Evolutionary conservation across 2,797 vertebrate species (phyloP).

Genomic region (Megalops cyprinoides): DNA sequence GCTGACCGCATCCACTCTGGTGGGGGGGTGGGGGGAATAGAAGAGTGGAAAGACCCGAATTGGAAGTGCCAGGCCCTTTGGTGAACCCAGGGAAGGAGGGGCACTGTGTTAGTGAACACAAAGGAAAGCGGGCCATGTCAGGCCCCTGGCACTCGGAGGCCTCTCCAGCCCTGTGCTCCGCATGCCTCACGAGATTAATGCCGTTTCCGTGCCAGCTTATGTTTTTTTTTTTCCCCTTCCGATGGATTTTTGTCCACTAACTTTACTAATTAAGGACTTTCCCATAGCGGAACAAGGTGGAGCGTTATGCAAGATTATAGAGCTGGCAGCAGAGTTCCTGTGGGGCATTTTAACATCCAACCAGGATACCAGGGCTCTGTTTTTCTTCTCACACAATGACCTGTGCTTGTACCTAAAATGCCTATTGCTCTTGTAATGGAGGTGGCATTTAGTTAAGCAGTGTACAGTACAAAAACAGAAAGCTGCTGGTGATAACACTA

Average conservation of each 20-base stretch:
- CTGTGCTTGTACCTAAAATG: not conserved
- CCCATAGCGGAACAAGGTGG: not conserved
- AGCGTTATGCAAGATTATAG: not conserved
- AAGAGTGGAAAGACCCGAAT: constrained; percentile 22
- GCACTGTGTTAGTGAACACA: constrained; percentile 23
- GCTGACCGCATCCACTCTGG: constrained; percentile 22
- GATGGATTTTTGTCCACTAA: constrained; percentile 23
- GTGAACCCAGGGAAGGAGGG: not conserved
- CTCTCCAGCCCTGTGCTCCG: not conserved
- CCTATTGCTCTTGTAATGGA: not conserved
- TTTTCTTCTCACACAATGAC: not conserved
- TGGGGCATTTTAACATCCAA: no score
- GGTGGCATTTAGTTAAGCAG: not conserved
- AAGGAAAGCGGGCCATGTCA: constrained; percentile 19
- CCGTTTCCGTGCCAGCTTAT: not conserved
- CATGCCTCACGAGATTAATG: not conserved
- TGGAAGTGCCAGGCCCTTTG: not conserved
- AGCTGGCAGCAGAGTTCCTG: no score
- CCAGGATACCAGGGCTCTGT: constrained; percentile 10
- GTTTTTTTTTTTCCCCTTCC: not conserved
- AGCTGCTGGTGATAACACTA: not conserved
- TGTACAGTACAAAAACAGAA: not conserved
- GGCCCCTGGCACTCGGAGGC: constrained; percentile 8
- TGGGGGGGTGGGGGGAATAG: constrained; percentile 16
- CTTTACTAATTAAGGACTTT: constrained; percentile 38